These are phyloP conservation scores for Macquaria ambigua DNA, from an alignment of 2,113 vertebrate genomes.

Conservation along the genomic window DNA sequence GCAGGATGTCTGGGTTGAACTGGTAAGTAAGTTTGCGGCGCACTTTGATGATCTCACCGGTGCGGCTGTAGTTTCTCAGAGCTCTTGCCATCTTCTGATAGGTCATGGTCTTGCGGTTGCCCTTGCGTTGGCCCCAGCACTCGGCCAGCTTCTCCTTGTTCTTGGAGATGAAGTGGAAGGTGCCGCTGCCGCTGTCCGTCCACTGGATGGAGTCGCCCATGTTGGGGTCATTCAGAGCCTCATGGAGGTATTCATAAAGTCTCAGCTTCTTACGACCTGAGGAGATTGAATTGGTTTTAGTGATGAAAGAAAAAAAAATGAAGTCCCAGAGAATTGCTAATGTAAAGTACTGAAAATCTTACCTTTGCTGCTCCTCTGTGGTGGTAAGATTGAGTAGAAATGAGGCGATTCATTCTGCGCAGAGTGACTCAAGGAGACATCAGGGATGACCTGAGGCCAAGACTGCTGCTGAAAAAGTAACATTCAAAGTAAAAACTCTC, in stretches of 20 bases:
- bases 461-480: constrained; percentile 67
- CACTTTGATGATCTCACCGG: constrained; percentile 95
- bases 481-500: background rate
- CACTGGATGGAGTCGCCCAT: constrained; percentile 97
- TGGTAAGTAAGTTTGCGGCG: constrained; percentile 97
- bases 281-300: constrained; percentile 28
- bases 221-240: constrained; percentile 90
- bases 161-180: constrained; percentile 97
- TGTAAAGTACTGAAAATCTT: background rate
- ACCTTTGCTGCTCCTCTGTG: constrained; percentile 90
- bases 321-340: background rate
- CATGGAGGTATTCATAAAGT: constrained; percentile 94
- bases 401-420: constrained; percentile 77
- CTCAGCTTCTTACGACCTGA: constrained; percentile 94
- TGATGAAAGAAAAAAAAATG: background rate
- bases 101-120: constrained; percentile 98
- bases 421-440: constrained; percentile 81
- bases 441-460: constrained; percentile 81
- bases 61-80: constrained; percentile 95
- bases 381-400: constrained; percentile 80
- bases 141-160: constrained; percentile 97
- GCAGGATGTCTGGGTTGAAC: constrained; percentile 92
- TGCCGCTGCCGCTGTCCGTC: constrained; percentile 91
- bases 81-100: constrained; percentile 99
- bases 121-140: constrained; percentile 96